These are phyloP conservation scores for Sebastes vulpes DNA, from an alignment of 2,797 vertebrate species.

Conservation along the genomic window DNA sequence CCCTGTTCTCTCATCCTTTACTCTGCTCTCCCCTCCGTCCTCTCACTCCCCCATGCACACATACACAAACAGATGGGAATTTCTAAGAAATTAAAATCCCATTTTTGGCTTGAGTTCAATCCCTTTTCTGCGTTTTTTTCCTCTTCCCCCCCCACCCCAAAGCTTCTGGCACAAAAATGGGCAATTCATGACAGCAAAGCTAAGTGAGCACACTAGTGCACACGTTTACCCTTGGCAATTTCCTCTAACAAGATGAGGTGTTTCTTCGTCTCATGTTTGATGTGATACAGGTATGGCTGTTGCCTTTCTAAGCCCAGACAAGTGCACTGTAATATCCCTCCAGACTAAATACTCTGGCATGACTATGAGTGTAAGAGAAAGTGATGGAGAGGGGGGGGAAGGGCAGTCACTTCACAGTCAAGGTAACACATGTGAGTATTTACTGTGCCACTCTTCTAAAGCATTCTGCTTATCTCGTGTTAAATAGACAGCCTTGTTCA, in stretches of 20 bases:
- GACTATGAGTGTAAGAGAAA: conserved; percentile 15
- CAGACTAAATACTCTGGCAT: conserved; percentile 46
- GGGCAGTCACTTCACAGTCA: conserved; percentile 28
- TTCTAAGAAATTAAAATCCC: conserved; percentile 80
- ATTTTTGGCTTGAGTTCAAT: conserved; percentile 75
- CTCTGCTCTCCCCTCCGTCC: conserved; percentile 13
- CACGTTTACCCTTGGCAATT: conserved; percentile 68
- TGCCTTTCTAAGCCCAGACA: conserved; percentile 60
- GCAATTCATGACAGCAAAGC: conserved; percentile 72
- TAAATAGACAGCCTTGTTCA: conserved; percentile 77
- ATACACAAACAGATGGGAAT: conserved; percentile 77
- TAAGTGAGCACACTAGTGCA: conserved; percentile 64
- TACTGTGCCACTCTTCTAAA: conserved; percentile 46
- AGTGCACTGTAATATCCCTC: conserved; percentile 53
- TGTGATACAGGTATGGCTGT: conserved; percentile 72
- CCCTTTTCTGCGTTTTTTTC: neutral
- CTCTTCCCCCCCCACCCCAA: neutral
- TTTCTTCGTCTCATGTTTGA: conserved; percentile 63
- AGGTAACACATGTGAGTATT: conserved; percentile 45
- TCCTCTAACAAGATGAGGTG: conserved; percentile 66
- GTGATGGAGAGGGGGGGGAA: neutral
- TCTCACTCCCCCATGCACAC: conserved; percentile 33
- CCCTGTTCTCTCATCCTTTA: conserved; percentile 29
- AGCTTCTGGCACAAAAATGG: conserved; percentile 68
- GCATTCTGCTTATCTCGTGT: conserved; percentile 68